phyloP scores from a whole-genome alignment of 2,888 invertebrate genomes.

The Heliconius ethilla region DNA sequence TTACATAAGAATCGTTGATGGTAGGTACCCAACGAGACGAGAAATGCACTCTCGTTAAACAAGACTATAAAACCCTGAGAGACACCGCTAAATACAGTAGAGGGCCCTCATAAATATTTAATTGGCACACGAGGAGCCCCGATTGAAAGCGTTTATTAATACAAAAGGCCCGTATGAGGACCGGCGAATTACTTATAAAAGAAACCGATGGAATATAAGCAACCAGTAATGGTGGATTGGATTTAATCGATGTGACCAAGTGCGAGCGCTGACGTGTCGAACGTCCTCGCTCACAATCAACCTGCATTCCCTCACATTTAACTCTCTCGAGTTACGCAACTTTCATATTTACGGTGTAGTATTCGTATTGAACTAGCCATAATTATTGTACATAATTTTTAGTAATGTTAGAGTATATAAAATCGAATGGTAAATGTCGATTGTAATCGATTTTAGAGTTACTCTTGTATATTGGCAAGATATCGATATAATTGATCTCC shows the following conservation, averaged over 20 bases:
- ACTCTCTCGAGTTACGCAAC: slow-evolving; percentile 47
- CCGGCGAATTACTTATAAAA: slow-evolving; percentile 68
- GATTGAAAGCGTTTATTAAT: slow-evolving; percentile 70
- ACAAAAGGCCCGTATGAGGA: slow-evolving; percentile 66
- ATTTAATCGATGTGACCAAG: slow-evolving; percentile 63
- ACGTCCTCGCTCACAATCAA: slow-evolving; percentile 50
- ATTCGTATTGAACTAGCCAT: background rate
- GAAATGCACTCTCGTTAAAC: slow-evolving; percentile 45
- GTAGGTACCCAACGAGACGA: slow-evolving; percentile 28
- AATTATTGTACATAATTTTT: slow-evolving; percentile 11
- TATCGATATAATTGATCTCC: slow-evolving; percentile 38
- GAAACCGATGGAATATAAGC: slow-evolving; percentile 63
- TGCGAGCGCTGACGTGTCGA: slow-evolving; percentile 49
- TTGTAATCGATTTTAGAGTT: slow-evolving; percentile 47
- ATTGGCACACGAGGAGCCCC: slow-evolving; percentile 65
- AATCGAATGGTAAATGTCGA: slow-evolving; percentile 36
- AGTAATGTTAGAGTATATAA: slow-evolving; percentile 22
- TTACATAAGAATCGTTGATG: slow-evolving; percentile 38
- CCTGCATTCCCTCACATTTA: slow-evolving; percentile 54
- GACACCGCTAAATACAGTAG: slow-evolving; percentile 48
- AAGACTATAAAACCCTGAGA: slow-evolving; percentile 41
- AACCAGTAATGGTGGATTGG: slow-evolving; percentile 62
- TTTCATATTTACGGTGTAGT: slow-evolving; percentile 34
- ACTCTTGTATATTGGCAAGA: slow-evolving; percentile 46
- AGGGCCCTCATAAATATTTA: slow-evolving; percentile 63